These are phyloP conservation scores for Panthera leo DNA, from an alignment of 2,113 vertebrate genomes.

Conservation along the genomic window DNA sequence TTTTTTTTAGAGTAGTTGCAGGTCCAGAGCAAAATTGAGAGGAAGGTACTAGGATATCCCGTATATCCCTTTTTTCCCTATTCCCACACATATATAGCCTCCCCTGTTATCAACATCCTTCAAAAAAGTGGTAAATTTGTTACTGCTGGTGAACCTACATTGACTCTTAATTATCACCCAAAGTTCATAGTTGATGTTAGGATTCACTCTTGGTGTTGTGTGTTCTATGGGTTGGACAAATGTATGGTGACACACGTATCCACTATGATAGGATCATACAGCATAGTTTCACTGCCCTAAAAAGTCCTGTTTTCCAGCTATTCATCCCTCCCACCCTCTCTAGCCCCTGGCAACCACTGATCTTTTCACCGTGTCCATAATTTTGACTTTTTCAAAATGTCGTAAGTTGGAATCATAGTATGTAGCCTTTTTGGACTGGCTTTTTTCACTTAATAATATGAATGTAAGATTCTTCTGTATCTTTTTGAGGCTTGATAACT, in stretches of 20 bases:
- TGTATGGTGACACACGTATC: not conserved
- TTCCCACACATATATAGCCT: not conserved
- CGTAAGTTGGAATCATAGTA: not conserved
- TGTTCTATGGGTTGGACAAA: not conserved
- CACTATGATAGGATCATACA: not conserved
- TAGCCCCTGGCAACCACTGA: no score
- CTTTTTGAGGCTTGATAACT: not conserved
- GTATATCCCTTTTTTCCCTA: not conserved
- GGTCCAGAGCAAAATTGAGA: not conserved
- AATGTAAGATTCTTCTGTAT: not conserved
- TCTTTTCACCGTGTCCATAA: not conserved
- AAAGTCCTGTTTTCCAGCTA: not conserved
- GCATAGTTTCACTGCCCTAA: not conserved
- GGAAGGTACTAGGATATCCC: not conserved
- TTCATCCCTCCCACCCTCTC: not conserved
- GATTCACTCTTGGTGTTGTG: not conserved
- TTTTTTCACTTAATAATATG: not conserved
- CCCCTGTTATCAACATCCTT: not conserved
- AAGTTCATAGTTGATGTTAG: not conserved
- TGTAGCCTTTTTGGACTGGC: not conserved
- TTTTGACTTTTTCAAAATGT: not conserved
- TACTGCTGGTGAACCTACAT: not conserved
- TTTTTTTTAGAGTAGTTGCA: not conserved
- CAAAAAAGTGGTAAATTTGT: not conserved
- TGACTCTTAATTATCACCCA: not conserved